A percentile compares a stretch with the other conserved stretches of the same genome.
Conservation (phyloP, 2,888 invertebrate species). For the Lysandra coridon region DNA sequence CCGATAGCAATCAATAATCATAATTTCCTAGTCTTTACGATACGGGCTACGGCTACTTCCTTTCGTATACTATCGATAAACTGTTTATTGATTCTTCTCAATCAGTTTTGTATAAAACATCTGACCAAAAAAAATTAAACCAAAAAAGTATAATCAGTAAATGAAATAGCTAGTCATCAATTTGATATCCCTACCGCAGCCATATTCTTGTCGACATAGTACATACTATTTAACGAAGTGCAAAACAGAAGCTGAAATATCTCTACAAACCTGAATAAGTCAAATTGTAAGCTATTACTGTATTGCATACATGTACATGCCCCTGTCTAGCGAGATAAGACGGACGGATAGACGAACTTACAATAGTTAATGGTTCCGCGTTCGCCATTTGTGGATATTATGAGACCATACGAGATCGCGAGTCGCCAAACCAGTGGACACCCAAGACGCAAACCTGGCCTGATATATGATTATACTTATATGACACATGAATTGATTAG, state of each 20-base stretch:
- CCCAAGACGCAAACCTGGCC: neutral
- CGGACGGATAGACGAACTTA: neutral
- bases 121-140: too few relatives aligned
- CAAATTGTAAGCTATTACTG: neutral
- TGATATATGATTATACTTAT: neutral
- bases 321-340: constrained; percentile 17
- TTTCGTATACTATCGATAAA: too few relatives aligned
- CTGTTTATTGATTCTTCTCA: too few relatives aligned
- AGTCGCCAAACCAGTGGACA: constrained; percentile 10
- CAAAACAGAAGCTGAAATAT: neutral
- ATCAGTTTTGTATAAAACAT: too few relatives aligned
- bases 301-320: neutral
- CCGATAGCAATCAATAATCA: too few relatives aligned
- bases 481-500: neutral
- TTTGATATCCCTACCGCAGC: too few relatives aligned
- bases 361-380: constrained; percentile 5
- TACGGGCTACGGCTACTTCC: too few relatives aligned
- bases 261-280: neutral
- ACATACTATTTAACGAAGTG: neutral
- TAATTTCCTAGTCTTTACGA: too few relatives aligned
- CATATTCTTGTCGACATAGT: too few relatives aligned
- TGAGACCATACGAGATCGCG: neutral
- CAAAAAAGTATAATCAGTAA: too few relatives aligned
- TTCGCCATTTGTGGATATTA: constrained; percentile 21
- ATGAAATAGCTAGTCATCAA: too few relatives aligned